Percentiles rank a stretch among this genome's conserved stretches.
These are phyloP conservation scores for Falcunculus frontatus DNA, from an alignment of 2,113 vertebrate genomes.

Conservation along the genomic window DNA sequence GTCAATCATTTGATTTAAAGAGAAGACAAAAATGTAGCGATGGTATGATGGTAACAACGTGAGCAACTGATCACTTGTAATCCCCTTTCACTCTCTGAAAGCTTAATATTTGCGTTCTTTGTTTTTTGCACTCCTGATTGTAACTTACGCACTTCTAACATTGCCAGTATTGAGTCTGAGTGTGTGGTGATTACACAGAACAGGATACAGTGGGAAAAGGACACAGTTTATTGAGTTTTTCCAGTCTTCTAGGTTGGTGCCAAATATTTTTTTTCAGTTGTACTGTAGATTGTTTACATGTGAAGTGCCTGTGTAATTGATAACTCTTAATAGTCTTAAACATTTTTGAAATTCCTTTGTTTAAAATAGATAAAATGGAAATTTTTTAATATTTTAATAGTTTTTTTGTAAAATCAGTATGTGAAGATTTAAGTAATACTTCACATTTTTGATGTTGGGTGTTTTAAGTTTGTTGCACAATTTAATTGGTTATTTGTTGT, in stretches of 20 bases:
- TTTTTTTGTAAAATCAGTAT: slow-evolving; percentile 67
- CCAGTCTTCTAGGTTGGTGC: slow-evolving; percentile 77
- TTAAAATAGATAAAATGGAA: slow-evolving; percentile 68
- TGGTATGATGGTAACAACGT: slow-evolving; percentile 2
- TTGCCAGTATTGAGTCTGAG: slow-evolving; percentile 65
- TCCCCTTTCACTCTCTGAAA: slow-evolving; percentile 36
- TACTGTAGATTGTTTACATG: slow-evolving; percentile 85
- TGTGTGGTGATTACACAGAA: slow-evolving; percentile 58
- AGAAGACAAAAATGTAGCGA: neutral
- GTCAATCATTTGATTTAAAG: neutral
- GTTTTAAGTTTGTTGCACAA: slow-evolving; percentile 72
- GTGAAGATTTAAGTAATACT: slow-evolving; percentile 69
- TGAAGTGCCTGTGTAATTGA: slow-evolving; percentile 85
- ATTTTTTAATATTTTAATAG: slow-evolving; percentile 75
- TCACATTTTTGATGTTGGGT: slow-evolving; percentile 68
- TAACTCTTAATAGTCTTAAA: slow-evolving; percentile 75
- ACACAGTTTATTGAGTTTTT: slow-evolving; percentile 61
- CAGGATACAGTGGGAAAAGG: slow-evolving; percentile 41
- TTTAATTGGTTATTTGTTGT: slow-evolving; percentile 66
- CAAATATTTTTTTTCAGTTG: slow-evolving; percentile 77
- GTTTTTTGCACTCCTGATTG: slow-evolving; percentile 63
- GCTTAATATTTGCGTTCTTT: slow-evolving; percentile 56
- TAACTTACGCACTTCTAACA: slow-evolving; percentile 60
- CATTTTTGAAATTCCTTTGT: slow-evolving; percentile 74
- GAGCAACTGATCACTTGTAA: neutral